phyloP scores from a whole-genome alignment of 2,797 vertebrate species.

The Falco biarmicus region DNA sequence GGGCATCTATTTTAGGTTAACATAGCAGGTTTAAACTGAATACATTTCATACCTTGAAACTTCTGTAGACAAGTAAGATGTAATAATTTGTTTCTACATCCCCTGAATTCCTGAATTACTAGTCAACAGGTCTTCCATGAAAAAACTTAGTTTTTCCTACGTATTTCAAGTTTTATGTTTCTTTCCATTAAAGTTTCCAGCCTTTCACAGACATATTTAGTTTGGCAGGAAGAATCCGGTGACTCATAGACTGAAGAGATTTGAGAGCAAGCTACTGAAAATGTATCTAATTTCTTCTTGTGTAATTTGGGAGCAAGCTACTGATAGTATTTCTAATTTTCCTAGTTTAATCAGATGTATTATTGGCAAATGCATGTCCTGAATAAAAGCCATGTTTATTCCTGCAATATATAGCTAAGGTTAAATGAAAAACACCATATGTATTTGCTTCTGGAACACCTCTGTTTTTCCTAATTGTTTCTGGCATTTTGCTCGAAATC shows the following conservation, averaged over 20 bases:
- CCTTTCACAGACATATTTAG: slow-evolving; percentile 83
- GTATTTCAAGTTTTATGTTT: slow-evolving; percentile 82
- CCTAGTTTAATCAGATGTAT: slow-evolving; percentile 71
- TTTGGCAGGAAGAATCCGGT: slow-evolving; percentile 81
- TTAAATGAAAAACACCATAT: slow-evolving; percentile 52
- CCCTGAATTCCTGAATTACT: slow-evolving; percentile 73
- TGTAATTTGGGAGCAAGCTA: slow-evolving; percentile 79
- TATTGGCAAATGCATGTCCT: slow-evolving; percentile 69
- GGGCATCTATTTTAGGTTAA: slow-evolving; percentile 1
- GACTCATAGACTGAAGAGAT: slow-evolving; percentile 83
- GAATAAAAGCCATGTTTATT: slow-evolving; percentile 69
- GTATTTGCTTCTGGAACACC: slow-evolving; percentile 49
- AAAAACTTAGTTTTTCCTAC: slow-evolving; percentile 78
- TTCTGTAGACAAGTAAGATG: slow-evolving; percentile 42
- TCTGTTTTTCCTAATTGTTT: slow-evolving; percentile 51
- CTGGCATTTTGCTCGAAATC: slow-evolving; percentile 51
- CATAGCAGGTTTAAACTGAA: background rate
- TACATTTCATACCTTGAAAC: background rate
- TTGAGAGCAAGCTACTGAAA: slow-evolving; percentile 86
- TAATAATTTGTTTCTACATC: slow-evolving; percentile 50
- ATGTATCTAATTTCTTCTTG: slow-evolving; percentile 82
- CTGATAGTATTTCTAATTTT: slow-evolving; percentile 80
- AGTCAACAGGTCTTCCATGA: slow-evolving; percentile 78
- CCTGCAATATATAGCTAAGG: slow-evolving; percentile 58
- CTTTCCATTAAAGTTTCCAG: slow-evolving; percentile 84